Evolutionary conservation across 2,113 vertebrate species (phyloP), one percentile per base, ranked within the genome.

Genomic region (Tor tambroides): DNA sequence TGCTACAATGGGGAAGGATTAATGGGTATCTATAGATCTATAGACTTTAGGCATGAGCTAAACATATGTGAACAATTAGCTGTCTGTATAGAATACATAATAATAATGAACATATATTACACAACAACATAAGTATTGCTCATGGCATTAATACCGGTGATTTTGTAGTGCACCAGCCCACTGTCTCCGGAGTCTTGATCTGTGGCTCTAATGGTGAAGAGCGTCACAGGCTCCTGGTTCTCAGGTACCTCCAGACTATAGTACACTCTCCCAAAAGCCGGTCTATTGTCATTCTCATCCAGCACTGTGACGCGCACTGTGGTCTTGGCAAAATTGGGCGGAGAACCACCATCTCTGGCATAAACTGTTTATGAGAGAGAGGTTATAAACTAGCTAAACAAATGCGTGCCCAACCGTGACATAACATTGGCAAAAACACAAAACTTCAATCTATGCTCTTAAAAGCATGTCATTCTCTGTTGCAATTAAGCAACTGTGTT

Each of bases 251-350:
- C 96, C 80, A 99, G 91, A 2, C 94, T 94, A 75, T 95, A 96
- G 80, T 94, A 95, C 0, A 94, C 85, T 0, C 93, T 96, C 35
- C 96, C 96, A 85, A 99, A 97, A 6, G 88, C 90, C 0, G 98
- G 98, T 0, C 93, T 63, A 0, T 99, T 96, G 94, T 99, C 98
- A 11, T 99, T 99, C 85, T 97, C 95, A 23, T 99, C 98, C 74
- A 94, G 93, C 15, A 99, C 95, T 0, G 92, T 92, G 78, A 99
- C 92, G 7, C 93, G 94, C 41, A 99, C 96, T 0, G 94, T 95
- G 6, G 95, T 94, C 89, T 95, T 97, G 89, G 96, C 94, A 86
- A 98, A 95, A 86, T 95, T 96, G 0, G 97, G 95, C 0, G 98
- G 97, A 15, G 95, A 93, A 14, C 98, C 98, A 0, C 95, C 94